Evolutionary conservation across 1,140 invertebrate genomes (phyloP), one percentile per base, ranked within the genome.

Genomic region (Periplaneta americana): DNA sequence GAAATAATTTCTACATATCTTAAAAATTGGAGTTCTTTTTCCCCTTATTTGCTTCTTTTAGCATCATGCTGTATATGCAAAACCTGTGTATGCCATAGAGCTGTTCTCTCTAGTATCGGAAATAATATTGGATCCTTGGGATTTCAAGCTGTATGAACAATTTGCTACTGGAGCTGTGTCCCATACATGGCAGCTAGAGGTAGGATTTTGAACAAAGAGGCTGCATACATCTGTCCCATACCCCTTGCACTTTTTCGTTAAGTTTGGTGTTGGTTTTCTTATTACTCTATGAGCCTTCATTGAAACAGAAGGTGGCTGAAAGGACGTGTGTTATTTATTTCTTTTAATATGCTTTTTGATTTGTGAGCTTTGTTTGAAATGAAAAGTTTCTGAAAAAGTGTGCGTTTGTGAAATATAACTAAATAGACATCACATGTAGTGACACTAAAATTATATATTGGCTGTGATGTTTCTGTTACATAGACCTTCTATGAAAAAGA

Each of bases 41-140:
- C 15, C n/a, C n/a, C n/a, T n/a, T n/a, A n/a, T n/a, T n/a, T 48
- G 8, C 39, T 17, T 48, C 17, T 36, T 78, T 75, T 77, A 78
- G 80, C 80, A 76, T 35, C 75, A 78, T 35, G 80, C 80, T 32
- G 80, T 81, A 33, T 81, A 81, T 78, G 80, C 80, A 33, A 81
- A 81, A 34, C 28, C 76, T 57, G 57, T 81, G 34, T 81, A 66
- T 57, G 80, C 76, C 32, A 81, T 81, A 39, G 34, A 78, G 75
- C 75, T 81, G 57, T 81, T 79, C 80, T 81, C 80, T 81, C 34
- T 81, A 79, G 80, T 81, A 28, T 81, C 34, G 35, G 80, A 35
- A 32, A 35, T 81, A 32, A n/a, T 31, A 37, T 78, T 78, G 57
- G 80, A 77, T 77, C 75, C 74, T 4, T 36, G 33, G n/a, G 75